Evolutionary conservation across 2,888 invertebrate species (phyloP), one percentile per base, ranked within the genome.

Genomic region (Dryobotodes eremita): DNA sequence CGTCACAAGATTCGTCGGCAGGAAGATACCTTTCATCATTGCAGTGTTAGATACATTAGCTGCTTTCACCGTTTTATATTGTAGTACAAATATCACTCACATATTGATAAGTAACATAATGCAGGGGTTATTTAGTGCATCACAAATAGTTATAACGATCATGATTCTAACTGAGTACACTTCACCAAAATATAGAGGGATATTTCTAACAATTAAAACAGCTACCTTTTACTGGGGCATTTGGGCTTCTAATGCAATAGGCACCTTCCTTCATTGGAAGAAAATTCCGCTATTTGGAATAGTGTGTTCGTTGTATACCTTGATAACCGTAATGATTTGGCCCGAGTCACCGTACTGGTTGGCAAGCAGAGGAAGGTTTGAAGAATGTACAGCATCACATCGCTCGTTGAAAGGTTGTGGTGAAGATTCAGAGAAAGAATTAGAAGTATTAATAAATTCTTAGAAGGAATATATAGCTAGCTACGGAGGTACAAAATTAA

Each of bases 341-440:
- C 90, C 90, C 0, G 91, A 91, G 50, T 88, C 88, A 1, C 90
- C 89, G 1, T 86, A 77, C 50, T 94, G 94, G 94, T 79, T 94
- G 17, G 94, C 93, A 0, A 92, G 88, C 36, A 92, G 86, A 82
- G 90, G 88, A 20, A 86, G 87, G 15, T 92, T 89, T 57, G 83
- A 91, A 11, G 91, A 93, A 68, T 92, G 93, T 71, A 88, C 88
- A 36, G 73, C 70, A 23, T 85, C 91, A 0, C 93, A 92, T 72
- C 84, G 89, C 36, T 92, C 90, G 89, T 66, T 94, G 0, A 92
- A 93, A 76, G 94, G 94, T 0, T 74, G 71, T 6, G 85, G 87
- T 50, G 85, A 87, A 48, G 84, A 86, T 48, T 86, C 93, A 0
- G 90, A 93, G 72, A 90, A 88, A 31, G 92, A 94, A 84, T 79